These are phyloP conservation scores for Xylocampa areola DNA, from an alignment of 2,888 invertebrate species.

Conservation along the genomic window DNA sequence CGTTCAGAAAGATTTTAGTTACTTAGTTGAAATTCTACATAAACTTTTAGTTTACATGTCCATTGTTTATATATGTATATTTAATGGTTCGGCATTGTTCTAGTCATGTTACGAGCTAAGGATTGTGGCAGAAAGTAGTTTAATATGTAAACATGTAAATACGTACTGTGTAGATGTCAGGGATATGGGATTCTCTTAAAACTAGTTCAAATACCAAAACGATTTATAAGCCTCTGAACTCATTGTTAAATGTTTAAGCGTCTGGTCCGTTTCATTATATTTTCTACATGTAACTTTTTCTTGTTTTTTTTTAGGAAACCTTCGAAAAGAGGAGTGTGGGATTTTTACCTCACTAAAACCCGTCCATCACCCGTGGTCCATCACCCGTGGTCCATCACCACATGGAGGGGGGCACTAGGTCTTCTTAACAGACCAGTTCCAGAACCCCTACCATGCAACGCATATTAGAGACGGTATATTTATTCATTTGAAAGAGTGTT, in stretches of 20 bases:
- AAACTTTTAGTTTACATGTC: slow-evolving; percentile 6
- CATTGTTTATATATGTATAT: slow-evolving; percentile 20
- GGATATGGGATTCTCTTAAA: slow-evolving; percentile 19
- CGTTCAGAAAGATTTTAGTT: slow-evolving; percentile 13
- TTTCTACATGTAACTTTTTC: background rate
- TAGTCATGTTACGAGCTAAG: slow-evolving; percentile 3
- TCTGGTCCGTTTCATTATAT: background rate
- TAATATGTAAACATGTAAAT: slow-evolving; percentile 34
- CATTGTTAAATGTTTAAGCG: slow-evolving; percentile 11
- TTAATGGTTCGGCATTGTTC: slow-evolving; percentile 24
- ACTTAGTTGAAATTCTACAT: slow-evolving; percentile 6
- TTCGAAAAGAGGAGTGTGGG: no score
- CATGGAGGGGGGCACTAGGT: no score
- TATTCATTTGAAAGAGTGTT: no score
- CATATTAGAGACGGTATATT: no score
- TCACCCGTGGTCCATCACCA: no score
- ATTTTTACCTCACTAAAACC: no score
- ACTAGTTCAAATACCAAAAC: slow-evolving; percentile 24
- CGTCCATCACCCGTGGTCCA: no score
- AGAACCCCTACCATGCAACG: no score
- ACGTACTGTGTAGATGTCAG: slow-evolving; percentile 17
- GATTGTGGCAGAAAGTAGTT: slow-evolving; percentile 16
- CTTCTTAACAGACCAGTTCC: no score
- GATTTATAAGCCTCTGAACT: slow-evolving; percentile 16
- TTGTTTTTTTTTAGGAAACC: no score